These are phyloP conservation scores for Melanotus villosus DNA, from an alignment of 2,888 invertebrate species.

Conservation along the genomic window DNA sequence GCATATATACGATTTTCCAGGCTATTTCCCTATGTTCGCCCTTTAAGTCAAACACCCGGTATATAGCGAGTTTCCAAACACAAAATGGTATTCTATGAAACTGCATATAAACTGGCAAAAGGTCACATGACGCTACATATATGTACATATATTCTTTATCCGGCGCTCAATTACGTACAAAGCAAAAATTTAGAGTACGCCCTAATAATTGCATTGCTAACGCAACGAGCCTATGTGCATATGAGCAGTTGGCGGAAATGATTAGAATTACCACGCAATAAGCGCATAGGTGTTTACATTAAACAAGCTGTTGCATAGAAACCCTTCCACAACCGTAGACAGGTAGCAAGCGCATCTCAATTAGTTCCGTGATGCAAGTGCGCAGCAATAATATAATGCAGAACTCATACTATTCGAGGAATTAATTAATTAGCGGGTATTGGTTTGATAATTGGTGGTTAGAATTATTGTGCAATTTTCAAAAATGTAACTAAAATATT, in stretches of 20 bases:
- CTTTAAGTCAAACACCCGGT: no score
- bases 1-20: no score
- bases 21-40: no score
- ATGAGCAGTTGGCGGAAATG: slow-evolving; percentile 24
- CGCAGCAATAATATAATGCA: slow-evolving; percentile 35
- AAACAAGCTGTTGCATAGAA: slow-evolving; percentile 66
- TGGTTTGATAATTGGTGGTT: slow-evolving; percentile 31
- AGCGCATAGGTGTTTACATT: slow-evolving; percentile 57
- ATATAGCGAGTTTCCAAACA: no score
- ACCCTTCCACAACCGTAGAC: slow-evolving; percentile 54
- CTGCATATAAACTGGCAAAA: no score
- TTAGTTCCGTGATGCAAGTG: slow-evolving; percentile 54
- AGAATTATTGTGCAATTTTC: no score
- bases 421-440: slow-evolving; percentile 31
- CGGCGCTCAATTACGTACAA: not conserved
- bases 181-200: not conserved
- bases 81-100: no score
- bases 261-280: slow-evolving; percentile 35
- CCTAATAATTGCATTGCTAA: slow-evolving; percentile 12
- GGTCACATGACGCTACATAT: no score
- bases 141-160: not conserved
- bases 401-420: not conserved
- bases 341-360: slow-evolving; percentile 52
- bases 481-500: no score
- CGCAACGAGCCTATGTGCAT: slow-evolving; percentile 21